Evolutionary conservation across 2,888 invertebrate species (phyloP), one percentile per base, ranked within the genome.

Genomic region (Craniophora ligustri): DNA sequence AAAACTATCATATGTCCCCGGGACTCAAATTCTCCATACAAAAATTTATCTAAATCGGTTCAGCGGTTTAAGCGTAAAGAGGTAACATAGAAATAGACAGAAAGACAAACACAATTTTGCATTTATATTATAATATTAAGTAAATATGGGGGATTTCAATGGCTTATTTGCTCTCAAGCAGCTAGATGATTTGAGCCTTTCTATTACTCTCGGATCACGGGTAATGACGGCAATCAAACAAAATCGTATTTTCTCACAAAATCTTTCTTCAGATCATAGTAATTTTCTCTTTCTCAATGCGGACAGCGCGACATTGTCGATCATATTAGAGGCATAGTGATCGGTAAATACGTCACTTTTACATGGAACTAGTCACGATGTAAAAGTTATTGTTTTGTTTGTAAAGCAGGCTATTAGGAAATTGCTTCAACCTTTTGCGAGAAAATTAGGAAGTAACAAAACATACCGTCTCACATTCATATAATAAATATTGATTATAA

Each of bases 201-300:
- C 58, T 50, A 72, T 69, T 67, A 65, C 54, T 54, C 49, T 15
- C 45, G 53, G 73, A 60, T 69, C 56, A 66, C 48, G 55, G 49
- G 65, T 76, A 79, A 78, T 79, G 58, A 67, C 64, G 30, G 70
- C 56, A 75, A 77, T 75, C 74, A 70, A 64, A 58, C 42, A 63
- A 64, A 65, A 72, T 70, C 65, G 48, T 64, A 64, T 72, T 72
- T 64, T 69, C 68, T 59, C 63, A 54, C 46, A 59, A 64, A 73
- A 75, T 69, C 54, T 74, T 72, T 75, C 60, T 67, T 44, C 36
- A 14, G 58, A 72, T 72, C 58, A 66, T 42, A 69, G 72, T 75
- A 76, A 79, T 83, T 80, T 77, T 68, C 67, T 75, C 72, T 79
- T 82, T 76, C 74, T 45, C 59, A 80, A 78, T 38, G 35, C 55